A percentile compares a stretch with the other conserved stretches of the same genome.
Evolutionary conservation across 2,797 vertebrate species (phyloP).

Genomic region (Aythya fuligula): DNA sequence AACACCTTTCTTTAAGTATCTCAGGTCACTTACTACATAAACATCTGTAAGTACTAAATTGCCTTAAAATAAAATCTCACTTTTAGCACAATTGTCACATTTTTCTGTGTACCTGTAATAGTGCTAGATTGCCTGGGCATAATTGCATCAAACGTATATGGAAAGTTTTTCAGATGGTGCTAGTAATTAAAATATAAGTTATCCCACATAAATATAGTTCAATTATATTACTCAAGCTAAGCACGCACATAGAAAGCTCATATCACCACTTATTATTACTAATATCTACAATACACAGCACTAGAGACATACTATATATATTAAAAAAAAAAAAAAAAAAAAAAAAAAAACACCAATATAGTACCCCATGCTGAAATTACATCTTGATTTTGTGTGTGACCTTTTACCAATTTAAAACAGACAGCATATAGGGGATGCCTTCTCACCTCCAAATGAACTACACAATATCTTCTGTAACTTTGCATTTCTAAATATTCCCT

Average conservation of each 20-base stretch:
- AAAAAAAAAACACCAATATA: not conserved
- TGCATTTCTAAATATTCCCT: not conserved
- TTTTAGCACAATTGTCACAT: too few species aligned
- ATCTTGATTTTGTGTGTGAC: not conserved
- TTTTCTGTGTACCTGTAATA: not conserved
- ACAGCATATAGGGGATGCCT: not conserved
- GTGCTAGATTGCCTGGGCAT: not conserved
- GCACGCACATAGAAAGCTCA: not conserved
- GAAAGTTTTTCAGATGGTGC: too few species aligned
- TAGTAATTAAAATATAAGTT: too few species aligned
- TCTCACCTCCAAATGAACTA: not conserved
- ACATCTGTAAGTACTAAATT: not conserved
- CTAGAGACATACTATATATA: not conserved
- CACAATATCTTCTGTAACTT: not conserved
- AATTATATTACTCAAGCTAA: too few species aligned
- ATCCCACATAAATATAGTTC: too few species aligned
- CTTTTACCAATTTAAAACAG: not conserved
- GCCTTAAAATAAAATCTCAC: not conserved
- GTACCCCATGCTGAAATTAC: not conserved
- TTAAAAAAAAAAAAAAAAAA: not conserved
- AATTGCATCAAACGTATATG: not conserved
- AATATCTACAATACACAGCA: not conserved
- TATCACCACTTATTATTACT: not conserved
- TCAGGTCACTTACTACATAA: not conserved
- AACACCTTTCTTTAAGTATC: not conserved